Base-by-base conservation (phyloP, 1,140 invertebrate genomes). In the Drosophila nebulosa region DNA sequence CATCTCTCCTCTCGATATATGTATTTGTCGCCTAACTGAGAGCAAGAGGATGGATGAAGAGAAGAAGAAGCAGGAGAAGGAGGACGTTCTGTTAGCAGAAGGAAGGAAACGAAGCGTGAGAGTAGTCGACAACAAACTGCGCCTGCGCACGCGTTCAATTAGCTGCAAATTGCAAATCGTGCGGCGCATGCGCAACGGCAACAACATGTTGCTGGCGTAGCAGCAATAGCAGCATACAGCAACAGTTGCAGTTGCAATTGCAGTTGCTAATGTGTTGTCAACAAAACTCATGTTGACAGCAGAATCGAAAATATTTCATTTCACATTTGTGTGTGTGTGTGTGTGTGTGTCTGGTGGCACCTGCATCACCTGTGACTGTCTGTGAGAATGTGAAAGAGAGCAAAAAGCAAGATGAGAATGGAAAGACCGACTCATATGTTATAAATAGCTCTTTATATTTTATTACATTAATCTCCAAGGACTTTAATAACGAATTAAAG, bases 251-350 rank as follows among this genome's bases (percentile, higher is more conserved):
- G 42, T 72, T 63, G 64, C 64, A 60, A 74, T 71, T 67, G 74
- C 83, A 71, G 83, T 78, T 88, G 83, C 78, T 88, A 88, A 89
- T 88, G 83, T 88, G 83, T 88, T 88, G 83, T 88, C 83, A 88
- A 79, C 83, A 81, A 74, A 88, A 88, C 75, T 83, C 72, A 86
- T 81, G 84, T 79, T 83, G 83, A 88, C 83, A 88, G 83, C 78
- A 79, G 78, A 76, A 89, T 88, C 83, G 83, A 88, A 88, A 83
- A 88, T 88, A 88, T 89, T 88, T 88, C 83, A 88, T 88, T 88
- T 88, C 78, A 83, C 73, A 88, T 88, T 88, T 86, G 74, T 32
- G 9, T 32, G 30, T 32, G 9, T 12, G 30, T 32, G 9, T 32
- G 30, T 32, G 30, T 32, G 30, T 32, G 3, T 32, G 30, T 32